phyloP scores from a whole-genome alignment of 2,797 vertebrate species.

The Todus mexicanus region DNA sequence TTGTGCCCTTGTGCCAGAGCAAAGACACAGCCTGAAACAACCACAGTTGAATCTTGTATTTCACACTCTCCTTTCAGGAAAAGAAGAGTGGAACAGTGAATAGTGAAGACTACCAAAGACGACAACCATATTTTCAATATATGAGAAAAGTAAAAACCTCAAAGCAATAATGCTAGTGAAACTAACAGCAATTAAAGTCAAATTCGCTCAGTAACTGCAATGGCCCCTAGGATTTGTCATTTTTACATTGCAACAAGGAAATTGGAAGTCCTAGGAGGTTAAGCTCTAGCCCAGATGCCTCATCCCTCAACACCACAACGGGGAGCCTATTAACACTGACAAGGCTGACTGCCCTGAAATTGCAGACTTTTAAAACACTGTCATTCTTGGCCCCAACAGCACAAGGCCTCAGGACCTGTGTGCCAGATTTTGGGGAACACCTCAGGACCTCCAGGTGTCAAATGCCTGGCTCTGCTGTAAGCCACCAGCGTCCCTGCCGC shows the following conservation, averaged over 20 bases:
- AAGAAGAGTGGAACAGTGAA: neutral
- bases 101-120: neutral
- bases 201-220: neutral
- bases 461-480: neutral
- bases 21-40: neutral
- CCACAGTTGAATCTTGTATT: neutral
- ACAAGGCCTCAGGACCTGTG: neutral
- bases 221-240: neutral
- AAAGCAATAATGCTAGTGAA: neutral
- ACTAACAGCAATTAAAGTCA: neutral
- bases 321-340: constrained; percentile 35
- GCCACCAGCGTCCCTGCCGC: neutral
- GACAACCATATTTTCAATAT: neutral
- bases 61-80: neutral
- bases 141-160: neutral
- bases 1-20: neutral
- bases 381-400: neutral
- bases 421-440: neutral
- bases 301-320: constrained; percentile 13
- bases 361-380: neutral
- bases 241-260: neutral
- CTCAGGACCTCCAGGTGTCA: neutral
- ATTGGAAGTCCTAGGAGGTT: neutral
- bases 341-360: constrained; percentile 49
- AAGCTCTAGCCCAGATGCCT: neutral